phyloP scores from a whole-genome alignment of 2,797 vertebrate genomes.

The Tokudaia muenninki region DNA sequence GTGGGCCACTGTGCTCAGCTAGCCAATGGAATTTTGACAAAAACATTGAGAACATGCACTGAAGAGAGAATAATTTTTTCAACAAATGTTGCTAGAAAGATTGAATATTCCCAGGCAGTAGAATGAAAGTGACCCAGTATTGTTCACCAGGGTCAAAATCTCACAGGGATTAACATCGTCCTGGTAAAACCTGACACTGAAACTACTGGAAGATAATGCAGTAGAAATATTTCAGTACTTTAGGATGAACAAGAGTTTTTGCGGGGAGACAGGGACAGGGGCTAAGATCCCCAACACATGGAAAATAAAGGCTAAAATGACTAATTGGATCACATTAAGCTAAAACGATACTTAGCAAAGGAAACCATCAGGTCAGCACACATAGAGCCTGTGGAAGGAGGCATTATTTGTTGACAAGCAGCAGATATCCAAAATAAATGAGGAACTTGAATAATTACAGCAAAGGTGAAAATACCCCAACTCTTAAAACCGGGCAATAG shows the following conservation, averaged over 20 bases:
- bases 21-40: neutral
- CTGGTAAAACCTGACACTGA: neutral
- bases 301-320: neutral
- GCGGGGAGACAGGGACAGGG: too few species aligned
- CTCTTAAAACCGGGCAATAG: neutral
- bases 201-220: neutral
- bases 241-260: neutral
- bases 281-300: neutral
- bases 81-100: neutral
- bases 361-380: neutral
- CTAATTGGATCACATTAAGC: neutral
- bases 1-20: neutral
- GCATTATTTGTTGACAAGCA: neutral
- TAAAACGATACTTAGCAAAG: neutral
- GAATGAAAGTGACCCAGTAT: neutral
- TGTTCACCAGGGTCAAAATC: neutral
- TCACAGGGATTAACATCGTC: neutral
- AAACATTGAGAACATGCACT: neutral
- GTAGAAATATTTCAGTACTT: neutral
- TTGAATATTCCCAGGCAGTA: neutral
- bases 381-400: neutral
- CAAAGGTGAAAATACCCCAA: neutral
- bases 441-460: neutral
- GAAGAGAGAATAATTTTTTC: neutral
- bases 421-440: neutral